Conservation (phyloP, 2,888 invertebrate genomes). For the Mimas tiliae region DNA sequence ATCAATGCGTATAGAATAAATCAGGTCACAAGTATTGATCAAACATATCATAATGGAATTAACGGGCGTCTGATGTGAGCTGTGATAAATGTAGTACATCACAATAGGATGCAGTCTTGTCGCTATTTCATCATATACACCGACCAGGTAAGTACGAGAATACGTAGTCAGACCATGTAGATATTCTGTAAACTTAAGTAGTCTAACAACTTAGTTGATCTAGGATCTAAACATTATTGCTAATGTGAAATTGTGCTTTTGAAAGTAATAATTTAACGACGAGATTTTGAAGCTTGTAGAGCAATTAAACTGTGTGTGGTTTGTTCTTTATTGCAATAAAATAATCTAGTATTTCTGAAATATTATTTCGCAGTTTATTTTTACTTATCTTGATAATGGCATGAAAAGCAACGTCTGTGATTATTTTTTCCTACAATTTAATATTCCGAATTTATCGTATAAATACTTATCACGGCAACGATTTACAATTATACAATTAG, state of each 20-base stretch:
- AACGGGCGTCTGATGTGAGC: constrained; percentile 35
- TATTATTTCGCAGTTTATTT: not conserved
- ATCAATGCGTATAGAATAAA: constrained; percentile 31
- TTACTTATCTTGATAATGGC: not conserved
- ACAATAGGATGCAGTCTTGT: constrained; percentile 23
- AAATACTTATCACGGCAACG: too few relatives aligned
- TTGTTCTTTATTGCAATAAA: not conserved
- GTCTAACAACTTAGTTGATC: not conserved
- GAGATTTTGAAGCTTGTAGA: not conserved
- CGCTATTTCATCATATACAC: not conserved
- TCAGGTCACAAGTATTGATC: constrained; percentile 50
- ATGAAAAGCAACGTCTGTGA: too few relatives aligned
- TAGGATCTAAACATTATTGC: not conserved
- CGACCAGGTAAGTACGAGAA: constrained; percentile 9
- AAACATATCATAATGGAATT: constrained; percentile 48
- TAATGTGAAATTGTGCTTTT: too few relatives aligned
- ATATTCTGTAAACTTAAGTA: not conserved
- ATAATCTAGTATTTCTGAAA: not conserved
- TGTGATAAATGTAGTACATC: constrained; percentile 27
- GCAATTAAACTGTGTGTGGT: not conserved
- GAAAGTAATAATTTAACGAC: too few relatives aligned
- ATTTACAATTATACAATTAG: too few relatives aligned
- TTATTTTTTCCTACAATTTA: too few relatives aligned
- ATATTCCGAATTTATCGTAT: too few relatives aligned
- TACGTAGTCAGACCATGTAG: not conserved